Percentiles rank a stretch among this genome's conserved stretches.
Evolutionary conservation across 2,797 vertebrate genomes (phyloP).

Genomic region (Crocidura indochinensis): DNA sequence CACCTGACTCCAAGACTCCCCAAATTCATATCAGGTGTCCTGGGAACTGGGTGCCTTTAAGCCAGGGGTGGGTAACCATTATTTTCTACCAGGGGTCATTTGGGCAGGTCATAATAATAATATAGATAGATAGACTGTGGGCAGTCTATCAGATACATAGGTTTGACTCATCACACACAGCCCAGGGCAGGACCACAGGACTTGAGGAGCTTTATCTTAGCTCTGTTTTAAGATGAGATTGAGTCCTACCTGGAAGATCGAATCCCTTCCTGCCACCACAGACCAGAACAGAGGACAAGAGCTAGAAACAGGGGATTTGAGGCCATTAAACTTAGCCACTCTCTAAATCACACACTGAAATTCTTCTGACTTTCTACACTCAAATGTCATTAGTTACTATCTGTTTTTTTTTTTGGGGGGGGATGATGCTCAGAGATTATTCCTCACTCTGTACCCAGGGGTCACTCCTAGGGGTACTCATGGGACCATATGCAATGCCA

Average conservation of each 20-base stretch:
- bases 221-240: not conserved
- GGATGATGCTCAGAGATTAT: too few relatives aligned
- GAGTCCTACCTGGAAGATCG: not conserved
- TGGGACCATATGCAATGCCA: too few relatives aligned
- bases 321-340: not conserved
- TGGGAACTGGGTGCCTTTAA: not conserved
- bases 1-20: conserved; percentile 18
- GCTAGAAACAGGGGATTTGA: not conserved
- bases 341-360: not conserved
- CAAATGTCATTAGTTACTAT: not conserved
- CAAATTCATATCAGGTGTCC: not conserved
- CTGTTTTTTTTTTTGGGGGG: not conserved
- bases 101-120: too few relatives aligned
- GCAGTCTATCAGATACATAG: too few relatives aligned
- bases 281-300: not conserved
- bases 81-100: too few relatives aligned
- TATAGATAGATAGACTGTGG: too few relatives aligned
- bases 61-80: too few relatives aligned
- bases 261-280: not conserved
- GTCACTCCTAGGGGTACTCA: too few relatives aligned
- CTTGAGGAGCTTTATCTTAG: too few relatives aligned
- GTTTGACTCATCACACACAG: too few relatives aligned
- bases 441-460: too few relatives aligned
- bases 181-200: too few relatives aligned
- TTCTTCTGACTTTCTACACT: conserved; percentile 32